Base-by-base conservation (phyloP, 2,888 invertebrate species). In the Schizaphis graminum region DNA sequence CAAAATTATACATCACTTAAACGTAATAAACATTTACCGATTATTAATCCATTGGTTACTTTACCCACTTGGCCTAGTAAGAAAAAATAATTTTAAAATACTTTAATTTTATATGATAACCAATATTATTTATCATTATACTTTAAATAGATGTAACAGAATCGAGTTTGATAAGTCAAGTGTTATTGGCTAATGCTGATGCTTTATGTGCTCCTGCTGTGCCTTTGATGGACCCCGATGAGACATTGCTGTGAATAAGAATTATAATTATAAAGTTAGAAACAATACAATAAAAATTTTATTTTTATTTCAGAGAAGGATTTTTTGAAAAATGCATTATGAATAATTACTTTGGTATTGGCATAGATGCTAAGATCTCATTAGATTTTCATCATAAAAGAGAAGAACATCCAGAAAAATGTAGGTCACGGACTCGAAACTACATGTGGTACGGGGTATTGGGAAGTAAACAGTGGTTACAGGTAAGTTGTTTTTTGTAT, bases 311-410 rank as follows among this genome's bases (percentile, higher is more conserved):
- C 95, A 97, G 97, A 95, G 98, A 98, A 96, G 98, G 98, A 0
- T 98, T 98, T 96, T 98, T 98, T 95, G 99, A 99, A 96, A 97
- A 98, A 95, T 98, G 98, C 95, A 99, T 99, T 3, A 99, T 99
- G 99, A 99, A 99, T 96, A 99, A 99, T 96, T 99, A 99, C 96
- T 99, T 99, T 96, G 99, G 99, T 0, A 99, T 99, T 95, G 99
- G 99, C 0, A 98, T 99, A 95, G 99, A 99, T 96, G 99, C 99
- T 0, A 99, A 99, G 96, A 99, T 99, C 93, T 98, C 99, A 0
- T 96, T 99, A 88, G 99, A 99, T 96, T 99, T 99, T 96, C 99
- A 99, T 96, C 98, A 99, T 95, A 99, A 99, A 96, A 97, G 99
- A 57, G 99, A 99, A 95, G 99, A 99, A 95, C 99, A 99, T 96